Conservation (phyloP, 2,113 vertebrate species). For the Macrotus californicus region DNA sequence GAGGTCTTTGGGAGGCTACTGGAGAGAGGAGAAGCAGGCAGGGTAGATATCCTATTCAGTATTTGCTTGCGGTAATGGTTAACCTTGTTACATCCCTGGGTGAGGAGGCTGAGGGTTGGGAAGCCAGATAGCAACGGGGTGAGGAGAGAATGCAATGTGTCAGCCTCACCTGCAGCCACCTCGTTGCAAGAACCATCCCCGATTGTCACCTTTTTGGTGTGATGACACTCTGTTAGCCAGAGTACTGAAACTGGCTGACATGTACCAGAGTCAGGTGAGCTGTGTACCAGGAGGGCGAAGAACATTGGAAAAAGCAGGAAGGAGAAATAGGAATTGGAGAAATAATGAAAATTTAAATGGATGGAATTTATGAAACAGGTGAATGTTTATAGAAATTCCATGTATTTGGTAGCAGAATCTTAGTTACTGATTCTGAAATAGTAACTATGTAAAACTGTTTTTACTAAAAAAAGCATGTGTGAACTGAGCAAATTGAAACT, state of each 20-base stretch:
- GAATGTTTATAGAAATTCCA: neutral
- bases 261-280: neutral
- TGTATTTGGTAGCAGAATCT: neutral
- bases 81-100: neutral
- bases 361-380: neutral
- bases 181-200: neutral
- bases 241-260: neutral
- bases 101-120: neutral
- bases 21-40: neutral
- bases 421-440: neutral
- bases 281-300: neutral
- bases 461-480: neutral
- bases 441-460: neutral
- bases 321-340: neutral
- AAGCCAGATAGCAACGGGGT: neutral
- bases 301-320: neutral
- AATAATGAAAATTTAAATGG: neutral
- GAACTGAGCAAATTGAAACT: neutral
- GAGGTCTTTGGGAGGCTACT: neutral
- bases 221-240: neutral
- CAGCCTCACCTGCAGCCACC: neutral
- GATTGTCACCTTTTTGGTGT: neutral
- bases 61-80: neutral
- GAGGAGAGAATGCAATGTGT: neutral
- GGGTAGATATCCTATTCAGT: neutral